Percentiles rank a stretch among this genome's conserved stretches.
Evolutionary conservation across 1,140 invertebrate species (phyloP).

Genomic region (Oscheius sp.): DNA sequence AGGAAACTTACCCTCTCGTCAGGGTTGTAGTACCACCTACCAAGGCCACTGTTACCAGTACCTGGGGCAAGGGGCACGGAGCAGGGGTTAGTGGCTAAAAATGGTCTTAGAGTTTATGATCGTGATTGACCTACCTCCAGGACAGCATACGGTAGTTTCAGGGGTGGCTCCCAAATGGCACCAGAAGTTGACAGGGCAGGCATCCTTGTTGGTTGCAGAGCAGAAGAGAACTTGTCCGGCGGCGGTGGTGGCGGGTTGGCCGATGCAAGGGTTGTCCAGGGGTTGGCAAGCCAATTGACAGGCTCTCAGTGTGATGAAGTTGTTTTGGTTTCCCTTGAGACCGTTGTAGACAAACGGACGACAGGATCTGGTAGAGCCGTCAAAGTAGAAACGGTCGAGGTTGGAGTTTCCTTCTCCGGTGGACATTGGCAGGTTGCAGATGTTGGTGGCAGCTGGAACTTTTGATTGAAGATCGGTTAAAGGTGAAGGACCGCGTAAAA

Average conservation of each 20-base stretch:
- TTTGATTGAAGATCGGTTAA: not conserved
- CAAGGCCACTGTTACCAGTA: slow-evolving; percentile 55
- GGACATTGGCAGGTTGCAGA: slow-evolving; percentile 60
- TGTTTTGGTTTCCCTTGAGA: slow-evolving; percentile 64
- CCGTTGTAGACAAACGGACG: slow-evolving; percentile 63
- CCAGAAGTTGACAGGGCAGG: slow-evolving; percentile 61
- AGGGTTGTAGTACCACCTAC: slow-evolving; percentile 70
- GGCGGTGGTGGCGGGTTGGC: slow-evolving; percentile 55
- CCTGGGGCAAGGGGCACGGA: slow-evolving; percentile 59
- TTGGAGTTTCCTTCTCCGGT: slow-evolving; percentile 56
- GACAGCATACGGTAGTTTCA: slow-evolving; percentile 60
- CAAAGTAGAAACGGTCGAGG: slow-evolving; percentile 62
- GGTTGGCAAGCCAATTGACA: slow-evolving; percentile 60
- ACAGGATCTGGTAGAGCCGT: slow-evolving; percentile 59
- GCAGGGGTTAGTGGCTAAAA: slow-evolving; percentile 60
- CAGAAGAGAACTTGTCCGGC: slow-evolving; percentile 50
- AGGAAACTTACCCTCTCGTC: slow-evolving; percentile 63
- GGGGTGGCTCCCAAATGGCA: slow-evolving; percentile 59
- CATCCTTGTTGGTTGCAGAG: slow-evolving; percentile 43
- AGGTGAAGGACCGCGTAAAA: too few species aligned
- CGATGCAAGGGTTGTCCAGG: slow-evolving; percentile 60
- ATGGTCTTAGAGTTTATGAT: slow-evolving; percentile 13
- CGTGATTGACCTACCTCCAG: slow-evolving; percentile 45
- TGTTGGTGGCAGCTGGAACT: slow-evolving; percentile 47
- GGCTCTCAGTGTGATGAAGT: slow-evolving; percentile 59